Percentiles rank a stretch among this genome's conserved stretches.
Conservation (phyloP, 2,888 invertebrate genomes). For the Cyrtodaria siliqua region DNA sequence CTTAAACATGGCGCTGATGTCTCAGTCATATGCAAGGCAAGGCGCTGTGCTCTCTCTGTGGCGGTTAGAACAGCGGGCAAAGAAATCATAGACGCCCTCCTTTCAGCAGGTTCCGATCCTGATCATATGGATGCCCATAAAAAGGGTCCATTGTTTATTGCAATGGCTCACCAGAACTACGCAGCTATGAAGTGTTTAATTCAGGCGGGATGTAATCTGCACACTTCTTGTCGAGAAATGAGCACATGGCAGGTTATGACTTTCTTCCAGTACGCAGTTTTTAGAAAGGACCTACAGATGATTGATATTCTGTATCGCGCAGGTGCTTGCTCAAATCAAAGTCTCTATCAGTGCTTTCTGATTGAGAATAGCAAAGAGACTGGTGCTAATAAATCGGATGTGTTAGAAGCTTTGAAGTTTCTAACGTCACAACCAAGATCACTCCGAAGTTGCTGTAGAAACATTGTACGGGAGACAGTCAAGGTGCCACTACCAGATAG, state of each 20-base stretch:
- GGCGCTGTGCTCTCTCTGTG: slow-evolving; percentile 43
- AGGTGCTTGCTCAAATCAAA: slow-evolving; percentile 39
- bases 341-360: slow-evolving; percentile 10
- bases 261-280: slow-evolving; percentile 37
- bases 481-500: slow-evolving; percentile 23
- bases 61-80: slow-evolving; percentile 47
- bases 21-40: slow-evolving; percentile 29
- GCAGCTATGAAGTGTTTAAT: slow-evolving; percentile 53
- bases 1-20: slow-evolving; percentile 54
- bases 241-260: slow-evolving; percentile 45
- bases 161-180: slow-evolving; percentile 50
- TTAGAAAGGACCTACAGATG: slow-evolving; percentile 43
- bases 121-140: slow-evolving; percentile 55
- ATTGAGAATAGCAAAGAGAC: slow-evolving; percentile 31
- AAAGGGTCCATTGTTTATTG: slow-evolving; percentile 51
- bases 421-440: slow-evolving; percentile 32
- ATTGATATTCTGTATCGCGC: slow-evolving; percentile 49
- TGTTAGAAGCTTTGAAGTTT: slow-evolving; percentile 30
- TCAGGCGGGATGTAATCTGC: slow-evolving; percentile 43
- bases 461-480: slow-evolving; percentile 19
- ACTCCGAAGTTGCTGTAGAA: slow-evolving; percentile 35
- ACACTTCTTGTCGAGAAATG: slow-evolving; percentile 32
- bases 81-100: slow-evolving; percentile 38
- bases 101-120: slow-evolving; percentile 51
- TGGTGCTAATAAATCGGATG: slow-evolving; percentile 34